Conservation (phyloP, 1,140 invertebrate species). For the Berghia stephanieae region DNA sequence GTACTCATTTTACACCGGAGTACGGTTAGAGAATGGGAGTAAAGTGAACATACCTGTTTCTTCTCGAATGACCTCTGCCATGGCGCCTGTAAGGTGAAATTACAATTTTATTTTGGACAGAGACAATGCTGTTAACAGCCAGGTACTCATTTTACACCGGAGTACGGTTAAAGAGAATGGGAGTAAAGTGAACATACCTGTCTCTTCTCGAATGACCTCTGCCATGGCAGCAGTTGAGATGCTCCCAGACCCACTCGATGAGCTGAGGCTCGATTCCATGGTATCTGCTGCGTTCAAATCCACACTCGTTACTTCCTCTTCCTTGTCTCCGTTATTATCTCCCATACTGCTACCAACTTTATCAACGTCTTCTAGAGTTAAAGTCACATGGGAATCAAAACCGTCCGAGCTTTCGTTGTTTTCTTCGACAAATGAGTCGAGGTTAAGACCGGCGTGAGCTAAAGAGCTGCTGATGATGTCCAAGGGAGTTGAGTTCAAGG, state of each 20-base stretch:
- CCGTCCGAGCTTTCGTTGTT: constrained; percentile 34
- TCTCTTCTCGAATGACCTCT: constrained; percentile 28
- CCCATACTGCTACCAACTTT: constrained; percentile 13
- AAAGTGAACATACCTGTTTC: too few relatives aligned
- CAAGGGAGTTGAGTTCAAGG: constrained; percentile 33
- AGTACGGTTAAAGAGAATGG: neutral
- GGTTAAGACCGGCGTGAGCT: constrained; percentile 63
- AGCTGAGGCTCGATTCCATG: too few relatives aligned
- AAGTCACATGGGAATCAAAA: neutral
- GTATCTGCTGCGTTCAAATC: neutral
- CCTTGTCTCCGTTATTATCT: constrained; percentile 22
- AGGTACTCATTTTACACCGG: too few relatives aligned
- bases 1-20: too few relatives aligned
- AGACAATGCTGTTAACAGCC: too few relatives aligned
- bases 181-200: constrained; percentile 24
- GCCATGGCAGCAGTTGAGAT: constrained; percentile 24
- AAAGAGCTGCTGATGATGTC: constrained; percentile 65
- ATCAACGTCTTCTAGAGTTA: neutral
- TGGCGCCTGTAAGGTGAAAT: too few relatives aligned
- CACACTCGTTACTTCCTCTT: neutral
- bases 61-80: too few relatives aligned
- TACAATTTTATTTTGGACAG: too few relatives aligned
- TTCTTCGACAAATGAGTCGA: constrained; percentile 59
- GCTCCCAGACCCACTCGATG: constrained; percentile 23
- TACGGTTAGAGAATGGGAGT: too few relatives aligned